These are phyloP conservation scores for Semibalanus balanoides DNA, from an alignment of 1,140 invertebrate species.

Conservation along the genomic window DNA sequence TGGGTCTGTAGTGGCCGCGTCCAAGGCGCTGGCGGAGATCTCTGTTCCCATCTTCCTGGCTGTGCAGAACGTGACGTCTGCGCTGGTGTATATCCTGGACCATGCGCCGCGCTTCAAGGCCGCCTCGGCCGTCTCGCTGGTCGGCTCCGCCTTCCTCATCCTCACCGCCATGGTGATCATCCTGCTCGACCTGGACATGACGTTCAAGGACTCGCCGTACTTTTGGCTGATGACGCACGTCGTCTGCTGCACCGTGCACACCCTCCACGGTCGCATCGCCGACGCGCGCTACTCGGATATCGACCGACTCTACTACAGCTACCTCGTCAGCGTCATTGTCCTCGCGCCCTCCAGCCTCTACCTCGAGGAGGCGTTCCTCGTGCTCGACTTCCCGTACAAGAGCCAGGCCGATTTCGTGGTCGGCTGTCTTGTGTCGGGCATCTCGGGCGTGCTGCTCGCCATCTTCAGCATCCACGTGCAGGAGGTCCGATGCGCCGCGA, in stretches of 20 bases:
- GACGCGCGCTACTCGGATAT: slow-evolving; percentile 23
- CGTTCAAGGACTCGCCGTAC: slow-evolving; percentile 25
- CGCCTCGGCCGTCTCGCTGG: slow-evolving; percentile 6
- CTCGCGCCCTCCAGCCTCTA: slow-evolving; percentile 26
- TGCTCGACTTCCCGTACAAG: slow-evolving; percentile 23
- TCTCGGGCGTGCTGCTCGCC: slow-evolving; percentile 22
- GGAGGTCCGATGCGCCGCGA: slow-evolving; percentile 6
- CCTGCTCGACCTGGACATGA: slow-evolving; percentile 18
- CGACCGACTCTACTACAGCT: slow-evolving; percentile 24
- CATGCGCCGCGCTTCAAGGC: slow-evolving; percentile 13
- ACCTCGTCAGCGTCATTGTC: slow-evolving; percentile 27
- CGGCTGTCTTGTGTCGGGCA: slow-evolving; percentile 24
- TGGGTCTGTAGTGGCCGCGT: slow-evolving; percentile 28
- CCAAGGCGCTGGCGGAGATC: slow-evolving; percentile 26
- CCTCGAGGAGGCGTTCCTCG: slow-evolving; percentile 27
- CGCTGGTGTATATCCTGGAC: slow-evolving; percentile 23
- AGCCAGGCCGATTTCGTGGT: slow-evolving; percentile 24
- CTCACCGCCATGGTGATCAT: slow-evolving; percentile 16
- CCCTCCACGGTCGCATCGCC: slow-evolving; percentile 22
- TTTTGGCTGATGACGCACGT: slow-evolving; percentile 26
- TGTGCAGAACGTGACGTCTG: slow-evolving; percentile 21
- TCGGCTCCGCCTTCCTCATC: slow-evolving; percentile 5
- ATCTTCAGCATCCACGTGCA: slow-evolving; percentile 21
- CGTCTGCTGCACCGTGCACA: slow-evolving; percentile 21
- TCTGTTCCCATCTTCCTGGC: slow-evolving; percentile 23